Conservation (phyloP, 2,888 invertebrate genomes). For the Chirona hameri region DNA sequence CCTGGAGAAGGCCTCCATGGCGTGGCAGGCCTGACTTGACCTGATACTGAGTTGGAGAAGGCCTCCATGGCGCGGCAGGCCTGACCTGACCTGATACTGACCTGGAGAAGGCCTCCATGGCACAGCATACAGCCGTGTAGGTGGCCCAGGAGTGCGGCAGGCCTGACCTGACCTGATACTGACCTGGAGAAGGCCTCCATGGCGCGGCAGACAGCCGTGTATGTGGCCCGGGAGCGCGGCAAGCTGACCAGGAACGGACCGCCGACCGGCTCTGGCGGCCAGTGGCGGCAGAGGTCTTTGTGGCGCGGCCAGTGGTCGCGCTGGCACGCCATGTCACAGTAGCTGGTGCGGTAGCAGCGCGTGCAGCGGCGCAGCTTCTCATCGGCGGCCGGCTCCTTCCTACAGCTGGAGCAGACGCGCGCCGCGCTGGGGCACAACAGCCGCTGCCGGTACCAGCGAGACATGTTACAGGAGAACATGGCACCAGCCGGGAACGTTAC, state of each 20-base stretch:
- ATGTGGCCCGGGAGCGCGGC: slow-evolving; percentile 49
- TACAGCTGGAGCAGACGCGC: slow-evolving; percentile 47
- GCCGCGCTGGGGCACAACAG: slow-evolving; percentile 37
- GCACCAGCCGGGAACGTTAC: too few relatives aligned
- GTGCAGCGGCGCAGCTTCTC: slow-evolving; percentile 48
- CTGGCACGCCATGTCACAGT: slow-evolving; percentile 49
- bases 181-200: slow-evolving; percentile 46
- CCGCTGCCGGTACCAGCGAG: slow-evolving; percentile 35
- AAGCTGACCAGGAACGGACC: slow-evolving; percentile 51
- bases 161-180: too few relatives aligned
- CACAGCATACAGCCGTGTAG: slow-evolving; percentile 47
- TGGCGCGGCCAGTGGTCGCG: slow-evolving; percentile 37
- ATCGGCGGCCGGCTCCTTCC: slow-evolving; percentile 44
- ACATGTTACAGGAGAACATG: too few relatives aligned
- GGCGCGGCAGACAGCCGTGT: slow-evolving; percentile 46
- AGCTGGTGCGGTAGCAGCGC: slow-evolving; percentile 50
- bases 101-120: slow-evolving; percentile 47
- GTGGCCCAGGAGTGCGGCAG: slow-evolving; percentile 50
- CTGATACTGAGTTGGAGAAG: slow-evolving; percentile 48
- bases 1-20: slow-evolving; percentile 50
- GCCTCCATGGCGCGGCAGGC: slow-evolving; percentile 49
- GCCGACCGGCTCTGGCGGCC: slow-evolving; percentile 45
- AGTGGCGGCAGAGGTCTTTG: slow-evolving; percentile 40
- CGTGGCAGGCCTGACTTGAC: too few relatives aligned
- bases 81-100: too few relatives aligned